Evolutionary conservation across 2,888 invertebrate species (phyloP).

Genomic region (Brachyopa scutellaris): DNA sequence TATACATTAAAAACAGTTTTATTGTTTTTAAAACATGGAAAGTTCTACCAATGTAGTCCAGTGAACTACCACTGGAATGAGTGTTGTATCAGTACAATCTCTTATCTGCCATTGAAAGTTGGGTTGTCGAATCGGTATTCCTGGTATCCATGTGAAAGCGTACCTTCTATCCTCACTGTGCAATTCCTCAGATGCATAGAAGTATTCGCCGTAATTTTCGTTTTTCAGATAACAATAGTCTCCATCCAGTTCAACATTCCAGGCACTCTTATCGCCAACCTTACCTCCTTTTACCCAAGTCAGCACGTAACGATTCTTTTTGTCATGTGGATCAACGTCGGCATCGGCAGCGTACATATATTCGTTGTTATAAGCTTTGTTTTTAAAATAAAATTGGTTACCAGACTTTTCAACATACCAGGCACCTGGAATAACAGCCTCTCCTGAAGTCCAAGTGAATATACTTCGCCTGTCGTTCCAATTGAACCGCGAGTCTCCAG

Average conservation of each 20-base stretch:
- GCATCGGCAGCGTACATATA: background rate
- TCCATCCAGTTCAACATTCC: background rate
- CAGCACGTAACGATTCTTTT: background rate
- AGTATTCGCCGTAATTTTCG: background rate
- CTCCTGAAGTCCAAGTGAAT: background rate
- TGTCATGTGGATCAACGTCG: background rate
- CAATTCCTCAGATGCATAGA: background rate
- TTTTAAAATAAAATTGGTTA: background rate
- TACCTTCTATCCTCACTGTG: background rate
- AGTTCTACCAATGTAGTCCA: too few relatives aligned
- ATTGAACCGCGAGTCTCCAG: background rate
- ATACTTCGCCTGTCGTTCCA: conserved; percentile 4
- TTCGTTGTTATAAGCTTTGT: background rate
- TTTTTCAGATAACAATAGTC: background rate
- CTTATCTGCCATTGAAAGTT: background rate
- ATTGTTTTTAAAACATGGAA: too few relatives aligned
- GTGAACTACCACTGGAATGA: too few relatives aligned
- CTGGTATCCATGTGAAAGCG: background rate
- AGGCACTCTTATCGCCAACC: background rate
- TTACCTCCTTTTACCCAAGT: background rate
- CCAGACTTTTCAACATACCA: background rate
- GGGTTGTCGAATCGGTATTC: background rate
- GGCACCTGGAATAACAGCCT: background rate
- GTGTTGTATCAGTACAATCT: too few relatives aligned
- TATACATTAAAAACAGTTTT: too few relatives aligned